Conservation (phyloP, 2,113 vertebrate genomes). For the Geococcyx californianus region DNA sequence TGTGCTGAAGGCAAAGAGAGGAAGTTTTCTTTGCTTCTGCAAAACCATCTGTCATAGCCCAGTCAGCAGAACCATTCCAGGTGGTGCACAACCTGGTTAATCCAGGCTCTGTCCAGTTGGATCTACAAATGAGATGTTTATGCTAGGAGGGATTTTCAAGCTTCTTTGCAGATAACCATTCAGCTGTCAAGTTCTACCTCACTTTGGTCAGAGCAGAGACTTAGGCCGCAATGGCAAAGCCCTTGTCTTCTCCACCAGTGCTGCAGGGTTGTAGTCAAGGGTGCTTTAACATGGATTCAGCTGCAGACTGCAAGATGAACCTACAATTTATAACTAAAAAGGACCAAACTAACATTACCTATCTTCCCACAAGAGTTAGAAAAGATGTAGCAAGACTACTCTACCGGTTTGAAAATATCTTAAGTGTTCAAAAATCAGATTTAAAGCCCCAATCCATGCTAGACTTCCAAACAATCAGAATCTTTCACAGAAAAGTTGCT, state of each 20-base stretch:
- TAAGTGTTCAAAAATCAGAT: neutral
- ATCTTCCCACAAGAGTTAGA: neutral
- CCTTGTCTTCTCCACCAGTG: neutral
- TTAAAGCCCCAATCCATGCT: neutral
- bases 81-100: slow-evolving; percentile 4
- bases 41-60: slow-evolving; percentile 12
- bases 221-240: neutral
- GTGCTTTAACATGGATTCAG: neutral
- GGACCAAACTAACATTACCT: neutral
- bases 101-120: neutral
- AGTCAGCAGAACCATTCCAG: neutral
- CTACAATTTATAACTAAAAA: neutral
- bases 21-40: neutral
- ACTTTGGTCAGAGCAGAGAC: neutral
- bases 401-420: neutral
- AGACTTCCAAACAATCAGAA: neutral
- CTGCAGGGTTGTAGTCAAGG: neutral
- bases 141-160: slow-evolving; percentile 25
- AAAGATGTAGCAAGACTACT: neutral
- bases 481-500: neutral
- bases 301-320: neutral
- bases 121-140: neutral
- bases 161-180: neutral
- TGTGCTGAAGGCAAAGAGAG: neutral
- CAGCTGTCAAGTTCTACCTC: neutral